Evolutionary conservation across 2,113 vertebrate genomes (phyloP), one percentile per base, ranked within the genome.

Genomic region (Lepus timidus): DNA sequence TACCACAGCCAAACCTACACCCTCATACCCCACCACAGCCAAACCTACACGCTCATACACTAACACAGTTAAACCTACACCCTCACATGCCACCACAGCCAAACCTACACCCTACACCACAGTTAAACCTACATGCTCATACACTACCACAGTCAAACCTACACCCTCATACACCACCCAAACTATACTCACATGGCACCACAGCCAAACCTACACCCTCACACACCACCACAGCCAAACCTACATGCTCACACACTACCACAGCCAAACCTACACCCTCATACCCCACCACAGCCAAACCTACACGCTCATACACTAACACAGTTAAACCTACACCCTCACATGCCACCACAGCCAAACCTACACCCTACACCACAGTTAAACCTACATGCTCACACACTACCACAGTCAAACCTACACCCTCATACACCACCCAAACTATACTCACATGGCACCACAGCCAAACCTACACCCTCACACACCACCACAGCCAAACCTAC

Each of bases 71-170:
- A 33, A 65, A 95, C 83, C 81, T 90, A 88, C 62, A 91, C 92
- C 71, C 82, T 86, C 88, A 92, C n/a, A 86, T 78, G 33, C 11
- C 83, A 84, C 90, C 91, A 49, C 75, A 94, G 80, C 79, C 94
- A 65, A 65, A 95, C 83, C 81, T 90, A 88, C 65, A 91, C 39
- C 39, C 5, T 5, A 39, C 39, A 39, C 39, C 39, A 39, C 39
- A 44, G 44, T 6, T 6, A 44, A 44, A 44, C 44, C 44, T 44
- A 44, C 44, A 44, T 49, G 75, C 81, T 87, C 23, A 94, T 29
- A 86, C 76, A 33, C 11, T 81, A 84, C 90, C 91, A 49, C 76
- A 94, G 80, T 79, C 94, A 65, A 65, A 95, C 83, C 81, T 90
- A 88, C 62, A 91, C 92, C 71, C 82, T 86, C 88, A 33, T 33